These are phyloP conservation scores for Oreonectes daqikongensis DNA, from an alignment of 2,797 vertebrate species.

Conservation along the genomic window DNA sequence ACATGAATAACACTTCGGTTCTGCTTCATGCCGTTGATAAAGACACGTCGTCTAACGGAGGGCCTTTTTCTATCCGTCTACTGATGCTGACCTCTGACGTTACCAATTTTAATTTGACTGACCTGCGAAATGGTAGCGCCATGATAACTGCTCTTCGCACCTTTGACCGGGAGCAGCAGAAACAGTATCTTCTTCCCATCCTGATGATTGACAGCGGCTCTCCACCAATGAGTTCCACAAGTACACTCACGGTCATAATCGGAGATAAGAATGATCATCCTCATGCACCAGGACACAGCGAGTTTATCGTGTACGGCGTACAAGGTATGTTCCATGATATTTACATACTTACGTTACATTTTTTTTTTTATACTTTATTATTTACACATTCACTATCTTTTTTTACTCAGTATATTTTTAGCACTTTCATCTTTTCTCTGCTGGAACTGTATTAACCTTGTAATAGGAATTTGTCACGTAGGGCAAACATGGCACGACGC, in stretches of 20 bases:
- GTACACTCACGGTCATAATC: conserved; percentile 80
- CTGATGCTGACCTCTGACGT: conserved; percentile 70
- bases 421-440: conserved; percentile 62
- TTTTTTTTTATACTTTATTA: no score
- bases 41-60: conserved; percentile 79
- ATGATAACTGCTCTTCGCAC: conserved; percentile 76
- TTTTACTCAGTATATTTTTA: conserved; percentile 68
- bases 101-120: conserved; percentile 81
- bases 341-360: no score
- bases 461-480: conserved; percentile 69
- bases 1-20: conserved; percentile 82
- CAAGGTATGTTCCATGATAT: conserved; percentile 72
- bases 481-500: conserved; percentile 67
- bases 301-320: conserved; percentile 85
- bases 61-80: conserved; percentile 83
- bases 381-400: no score
- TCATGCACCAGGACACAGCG: conserved; percentile 80
- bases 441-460: conserved; percentile 70
- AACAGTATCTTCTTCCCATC: conserved; percentile 81
- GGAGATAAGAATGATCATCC: conserved; percentile 90
- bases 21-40: conserved; percentile 81
- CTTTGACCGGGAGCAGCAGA: conserved; percentile 86
- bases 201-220: conserved; percentile 86
- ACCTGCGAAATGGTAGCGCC: conserved; percentile 84
- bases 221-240: conserved; percentile 86